phyloP scores from a whole-genome alignment of 2,113 vertebrate genomes.

The Nesoenas mayeri region DNA sequence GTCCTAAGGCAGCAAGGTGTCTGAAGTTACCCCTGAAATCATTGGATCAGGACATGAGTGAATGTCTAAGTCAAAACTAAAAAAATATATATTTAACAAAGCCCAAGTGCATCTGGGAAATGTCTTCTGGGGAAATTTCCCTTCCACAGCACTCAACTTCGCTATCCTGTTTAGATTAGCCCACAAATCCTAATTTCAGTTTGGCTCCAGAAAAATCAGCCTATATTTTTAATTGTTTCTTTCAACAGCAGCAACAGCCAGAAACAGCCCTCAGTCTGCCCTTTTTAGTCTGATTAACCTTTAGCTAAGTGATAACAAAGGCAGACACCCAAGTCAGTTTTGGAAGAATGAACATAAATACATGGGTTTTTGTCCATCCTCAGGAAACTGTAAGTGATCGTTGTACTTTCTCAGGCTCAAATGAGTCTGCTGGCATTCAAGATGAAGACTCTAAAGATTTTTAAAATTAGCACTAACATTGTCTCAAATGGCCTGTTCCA shows the following conservation, averaged over 20 bases:
- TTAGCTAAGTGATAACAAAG: not conserved
- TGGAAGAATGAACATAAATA: not conserved
- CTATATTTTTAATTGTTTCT: not conserved
- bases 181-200: not conserved
- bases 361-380: not conserved
- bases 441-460: constrained; percentile 5
- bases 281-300: not conserved
- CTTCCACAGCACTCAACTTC: not conserved
- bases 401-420: constrained; percentile 9
- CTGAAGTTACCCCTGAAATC: not conserved
- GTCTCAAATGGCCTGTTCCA: not conserved
- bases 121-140: not conserved
- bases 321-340: not conserved
- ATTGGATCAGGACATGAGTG: not conserved
- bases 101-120: not conserved
- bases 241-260: not conserved
- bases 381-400: not conserved
- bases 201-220: not conserved
- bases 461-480: not conserved
- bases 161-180: not conserved
- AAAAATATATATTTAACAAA: not conserved
- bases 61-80: not conserved
- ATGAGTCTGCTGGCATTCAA: not conserved
- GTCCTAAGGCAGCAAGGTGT: not conserved
- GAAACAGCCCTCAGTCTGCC: not conserved